Conservation (phyloP, 2,888 invertebrate species). For the Coelinius sp. region DNA sequence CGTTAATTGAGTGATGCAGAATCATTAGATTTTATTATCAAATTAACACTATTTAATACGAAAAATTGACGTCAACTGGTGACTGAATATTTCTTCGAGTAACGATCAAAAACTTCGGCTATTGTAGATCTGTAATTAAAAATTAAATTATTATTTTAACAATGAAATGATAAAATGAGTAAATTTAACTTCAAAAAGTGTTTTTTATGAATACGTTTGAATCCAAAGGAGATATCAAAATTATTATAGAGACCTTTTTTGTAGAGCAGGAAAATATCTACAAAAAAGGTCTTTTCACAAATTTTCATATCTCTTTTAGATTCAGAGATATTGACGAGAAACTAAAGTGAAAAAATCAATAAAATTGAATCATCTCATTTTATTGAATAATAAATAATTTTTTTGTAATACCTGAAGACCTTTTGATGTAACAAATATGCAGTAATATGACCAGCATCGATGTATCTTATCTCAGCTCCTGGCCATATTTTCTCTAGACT, state of each 20-base stretch:
- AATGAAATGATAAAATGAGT: too few species aligned
- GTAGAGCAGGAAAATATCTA: too few species aligned
- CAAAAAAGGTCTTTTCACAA: too few species aligned
- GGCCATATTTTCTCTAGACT: slow-evolving; percentile 94
- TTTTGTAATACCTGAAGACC: slow-evolving; percentile 81
- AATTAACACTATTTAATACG: background rate
- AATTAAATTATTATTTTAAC: slow-evolving; percentile 58
- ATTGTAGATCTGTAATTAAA: slow-evolving; percentile 78
- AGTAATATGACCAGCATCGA: slow-evolving; percentile 91
- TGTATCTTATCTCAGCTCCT: slow-evolving; percentile 87
- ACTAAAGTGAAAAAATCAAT: too few species aligned
- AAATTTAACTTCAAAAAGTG: too few species aligned
- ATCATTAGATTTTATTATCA: background rate
- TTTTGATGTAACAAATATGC: slow-evolving; percentile 91
- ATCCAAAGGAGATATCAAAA: background rate
- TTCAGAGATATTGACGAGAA: too few species aligned
- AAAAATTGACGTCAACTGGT: slow-evolving; percentile 43
- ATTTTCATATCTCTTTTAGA: too few species aligned
- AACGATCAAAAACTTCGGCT: slow-evolving; percentile 82
- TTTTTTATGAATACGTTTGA: too few species aligned
- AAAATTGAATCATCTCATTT: background rate
- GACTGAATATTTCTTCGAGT: slow-evolving; percentile 72
- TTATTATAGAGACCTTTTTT: too few species aligned
- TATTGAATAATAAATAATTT: background rate
- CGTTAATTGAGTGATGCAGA: background rate